A percentile compares a stretch with the other conserved stretches of the same genome.
These are phyloP conservation scores for Gila orcuttii DNA, from an alignment of 2,113 vertebrate species.

Conservation along the genomic window DNA sequence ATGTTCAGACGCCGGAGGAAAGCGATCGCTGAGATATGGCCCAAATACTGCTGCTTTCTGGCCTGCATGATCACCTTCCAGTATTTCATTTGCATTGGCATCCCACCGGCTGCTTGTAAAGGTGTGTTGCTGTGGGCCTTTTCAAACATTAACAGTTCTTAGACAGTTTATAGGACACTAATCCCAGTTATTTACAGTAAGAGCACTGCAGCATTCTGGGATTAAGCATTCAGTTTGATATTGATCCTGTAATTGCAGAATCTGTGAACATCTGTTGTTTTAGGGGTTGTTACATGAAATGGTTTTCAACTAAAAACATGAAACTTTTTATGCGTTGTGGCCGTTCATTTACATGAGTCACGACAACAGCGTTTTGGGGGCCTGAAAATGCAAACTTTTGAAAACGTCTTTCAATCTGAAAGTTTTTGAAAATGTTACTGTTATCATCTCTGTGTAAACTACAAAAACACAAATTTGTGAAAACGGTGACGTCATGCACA, in stretches of 20 bases:
- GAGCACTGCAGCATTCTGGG: neutral
- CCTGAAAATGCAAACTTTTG: too few species aligned
- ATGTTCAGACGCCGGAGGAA: slow-evolving; percentile 92
- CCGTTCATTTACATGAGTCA: too few species aligned
- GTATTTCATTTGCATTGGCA: slow-evolving; percentile 94
- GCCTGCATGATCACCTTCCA: slow-evolving; percentile 92
- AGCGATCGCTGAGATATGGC: slow-evolving; percentile 97
- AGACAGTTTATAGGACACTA: neutral
- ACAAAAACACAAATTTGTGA: too few species aligned
- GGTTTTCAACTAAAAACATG: too few species aligned
- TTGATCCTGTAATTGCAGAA: neutral
- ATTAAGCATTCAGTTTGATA: neutral
- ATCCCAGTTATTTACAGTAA: neutral
- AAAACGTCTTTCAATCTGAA: too few species aligned
- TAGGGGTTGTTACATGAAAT: too few species aligned
- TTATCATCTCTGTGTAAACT: too few species aligned
- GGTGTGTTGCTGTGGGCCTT: slow-evolving; percentile 68
- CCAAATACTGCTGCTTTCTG: slow-evolving; percentile 96
- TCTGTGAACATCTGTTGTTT: neutral
- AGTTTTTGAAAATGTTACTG: too few species aligned
- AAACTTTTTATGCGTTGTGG: too few species aligned
- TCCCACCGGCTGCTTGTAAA: slow-evolving; percentile 92
- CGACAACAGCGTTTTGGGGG: too few species aligned
- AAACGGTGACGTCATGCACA: too few species aligned
- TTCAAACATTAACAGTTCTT: neutral